Evolutionary conservation across 1,140 invertebrate genomes (phyloP).

Genomic region (Nautilus pompilius): DNA sequence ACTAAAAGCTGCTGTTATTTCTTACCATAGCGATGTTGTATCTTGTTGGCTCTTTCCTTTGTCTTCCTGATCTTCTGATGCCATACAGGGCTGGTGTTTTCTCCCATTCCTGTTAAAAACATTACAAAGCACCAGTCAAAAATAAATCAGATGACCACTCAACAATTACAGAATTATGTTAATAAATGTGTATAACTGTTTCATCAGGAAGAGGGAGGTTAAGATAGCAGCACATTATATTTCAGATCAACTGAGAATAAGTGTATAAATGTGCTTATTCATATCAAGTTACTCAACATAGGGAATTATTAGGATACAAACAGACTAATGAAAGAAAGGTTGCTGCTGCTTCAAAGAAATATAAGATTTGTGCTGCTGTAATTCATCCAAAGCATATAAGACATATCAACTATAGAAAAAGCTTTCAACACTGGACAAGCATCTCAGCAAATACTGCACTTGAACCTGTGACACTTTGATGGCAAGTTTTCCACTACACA

Average conservation of each 20-base stretch:
- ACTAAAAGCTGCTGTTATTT: no score
- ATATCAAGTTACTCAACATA: neutral
- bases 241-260: neutral
- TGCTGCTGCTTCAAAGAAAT: no score
- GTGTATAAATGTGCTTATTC: neutral
- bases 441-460: no score
- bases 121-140: constrained; percentile 3
- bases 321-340: no score
- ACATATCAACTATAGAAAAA: no score
- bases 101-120: constrained; percentile 27
- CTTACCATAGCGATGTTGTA: constrained; percentile 23
- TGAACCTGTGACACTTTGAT: no score
- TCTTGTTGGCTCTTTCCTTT: constrained; percentile 38
- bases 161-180: neutral
- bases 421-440: no score
- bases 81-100: constrained; percentile 47
- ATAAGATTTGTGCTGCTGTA: no score
- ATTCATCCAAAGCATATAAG: no score
- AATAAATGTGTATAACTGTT: neutral
- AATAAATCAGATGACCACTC: neutral
- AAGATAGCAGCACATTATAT: neutral
- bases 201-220: neutral
- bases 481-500: no score
- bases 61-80: constrained; percentile 39
- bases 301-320: no score